phyloP scores from a whole-genome alignment of 2,888 invertebrate genomes.

The Yponomeuta malinellus region DNA sequence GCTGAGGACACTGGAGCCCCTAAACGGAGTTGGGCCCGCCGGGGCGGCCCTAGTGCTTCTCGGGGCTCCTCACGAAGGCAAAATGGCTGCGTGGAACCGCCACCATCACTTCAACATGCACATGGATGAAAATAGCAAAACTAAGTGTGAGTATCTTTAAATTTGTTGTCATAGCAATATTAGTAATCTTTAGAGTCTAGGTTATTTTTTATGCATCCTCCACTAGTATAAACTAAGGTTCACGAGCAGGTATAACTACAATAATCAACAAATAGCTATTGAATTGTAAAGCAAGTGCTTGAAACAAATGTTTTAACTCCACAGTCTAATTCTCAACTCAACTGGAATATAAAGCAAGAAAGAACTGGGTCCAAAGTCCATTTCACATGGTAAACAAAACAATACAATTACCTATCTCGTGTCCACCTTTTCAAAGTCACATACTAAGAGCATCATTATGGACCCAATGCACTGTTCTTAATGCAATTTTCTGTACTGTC shows the following conservation, averaged over 20 bases:
- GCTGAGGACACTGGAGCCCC: conserved; percentile 78
- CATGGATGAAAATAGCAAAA: conserved; percentile 81
- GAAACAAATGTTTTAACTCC: not conserved
- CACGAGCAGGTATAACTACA: not conserved
- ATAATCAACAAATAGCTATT: not conserved
- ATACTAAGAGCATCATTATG: not conserved
- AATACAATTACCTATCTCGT: not conserved
- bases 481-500: conserved; percentile 7
- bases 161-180: not conserved
- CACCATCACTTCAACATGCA: conserved; percentile 83
- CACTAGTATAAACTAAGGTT: not conserved
- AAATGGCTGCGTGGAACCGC: conserved; percentile 84
- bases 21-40: conserved; percentile 78
- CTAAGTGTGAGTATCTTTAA: conserved; percentile 75
- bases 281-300: not conserved
- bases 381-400: not conserved
- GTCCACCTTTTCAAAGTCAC: not conserved
- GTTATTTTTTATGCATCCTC: not conserved
- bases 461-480: not conserved
- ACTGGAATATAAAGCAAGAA: not conserved
- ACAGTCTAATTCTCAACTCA: not conserved
- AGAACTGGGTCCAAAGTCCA: not conserved
- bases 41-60: conserved; percentile 77
- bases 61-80: conserved; percentile 77
- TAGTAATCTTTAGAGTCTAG: not conserved